These are phyloP conservation scores for Hyperoodon ampullatus DNA, from an alignment of 2,113 vertebrate genomes.

Conservation along the genomic window DNA sequence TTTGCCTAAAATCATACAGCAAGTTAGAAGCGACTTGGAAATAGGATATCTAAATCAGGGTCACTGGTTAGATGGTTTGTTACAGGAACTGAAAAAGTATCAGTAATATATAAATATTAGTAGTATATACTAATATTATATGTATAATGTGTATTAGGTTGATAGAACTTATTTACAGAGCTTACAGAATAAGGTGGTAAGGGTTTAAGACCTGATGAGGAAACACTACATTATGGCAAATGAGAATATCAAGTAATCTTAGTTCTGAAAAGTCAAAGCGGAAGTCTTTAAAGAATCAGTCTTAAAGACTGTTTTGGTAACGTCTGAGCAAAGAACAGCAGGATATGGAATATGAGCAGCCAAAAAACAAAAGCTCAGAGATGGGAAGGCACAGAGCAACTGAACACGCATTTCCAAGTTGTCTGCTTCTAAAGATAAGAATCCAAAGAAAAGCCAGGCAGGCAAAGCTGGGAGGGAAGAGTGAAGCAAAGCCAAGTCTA, in stretches of 20 bases:
- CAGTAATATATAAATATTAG: neutral
- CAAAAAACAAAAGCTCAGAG: slow-evolving; percentile 18
- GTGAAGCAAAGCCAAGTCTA: neutral
- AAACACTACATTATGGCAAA: neutral
- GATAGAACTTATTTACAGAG: neutral
- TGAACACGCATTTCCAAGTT: neutral
- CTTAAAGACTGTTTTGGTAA: neutral
- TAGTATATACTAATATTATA: neutral
- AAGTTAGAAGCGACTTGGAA: slow-evolving; percentile 12
- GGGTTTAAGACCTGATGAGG: neutral
- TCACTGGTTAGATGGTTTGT: neutral
- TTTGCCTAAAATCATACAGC: neutral
- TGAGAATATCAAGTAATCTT: neutral
- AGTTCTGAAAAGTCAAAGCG: neutral
- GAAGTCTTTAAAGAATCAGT: neutral
- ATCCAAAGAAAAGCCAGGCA: neutral
- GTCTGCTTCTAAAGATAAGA: slow-evolving; percentile 8
- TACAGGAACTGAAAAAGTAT: neutral
- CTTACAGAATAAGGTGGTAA: neutral
- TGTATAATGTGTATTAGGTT: neutral
- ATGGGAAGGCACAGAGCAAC: neutral
- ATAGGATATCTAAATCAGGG: neutral
- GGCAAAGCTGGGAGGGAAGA: neutral
- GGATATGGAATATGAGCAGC: neutral
- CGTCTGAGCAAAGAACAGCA: neutral